Base-by-base conservation (phyloP, 2,797 vertebrate species). In the Acanthurus tractus region DNA sequence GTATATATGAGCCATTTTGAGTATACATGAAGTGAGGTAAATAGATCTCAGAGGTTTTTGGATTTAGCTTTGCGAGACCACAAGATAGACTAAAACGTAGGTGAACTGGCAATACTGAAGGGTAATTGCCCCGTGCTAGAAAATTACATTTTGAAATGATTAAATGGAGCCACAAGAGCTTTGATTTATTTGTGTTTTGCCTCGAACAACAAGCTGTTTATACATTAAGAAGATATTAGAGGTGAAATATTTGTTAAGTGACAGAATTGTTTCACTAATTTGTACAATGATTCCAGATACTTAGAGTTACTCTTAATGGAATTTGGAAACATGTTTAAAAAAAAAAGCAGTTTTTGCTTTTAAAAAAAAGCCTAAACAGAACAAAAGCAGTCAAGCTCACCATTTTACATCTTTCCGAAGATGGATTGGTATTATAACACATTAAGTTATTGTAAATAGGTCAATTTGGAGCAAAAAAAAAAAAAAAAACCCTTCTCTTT, bases 381-480 rank as follows among this genome's bases (percentile, higher is more conserved):
- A 74, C 70, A 44, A 63, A 74, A 85, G 64, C 29, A 50, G 45
- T 78, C 66, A 76, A 71, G 74, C 76, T 81, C 85, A 76, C 38
- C 11, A 48, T 76, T 85, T 75, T 49, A 76, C 69, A 67, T 83
- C 58, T 84, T 78, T 88, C 71, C 77, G 73, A 63, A 75, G 67
- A 85, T 74, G 70, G 74, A 53, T 62, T 68, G 59, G 64, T 73
- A 86, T 77, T 82, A 89, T 81, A 82, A 79, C 53, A 61, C 84
- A 85, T 79, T 89, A 90, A 83, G 83, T 91, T 88, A 52, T 71
- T 81, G 76, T 82, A 91, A 91, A 89, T 76, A 89, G 74, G 66
- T 76, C 78, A 86, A 85, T 83, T 86, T 83, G 54, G 42, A 79
- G 59, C 50, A 45, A 57, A 81, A 76, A 12, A 50, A 5, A 62